Base-by-base conservation (phyloP, 2,113 vertebrate species). In the Thryonomys swinderianus region DNA sequence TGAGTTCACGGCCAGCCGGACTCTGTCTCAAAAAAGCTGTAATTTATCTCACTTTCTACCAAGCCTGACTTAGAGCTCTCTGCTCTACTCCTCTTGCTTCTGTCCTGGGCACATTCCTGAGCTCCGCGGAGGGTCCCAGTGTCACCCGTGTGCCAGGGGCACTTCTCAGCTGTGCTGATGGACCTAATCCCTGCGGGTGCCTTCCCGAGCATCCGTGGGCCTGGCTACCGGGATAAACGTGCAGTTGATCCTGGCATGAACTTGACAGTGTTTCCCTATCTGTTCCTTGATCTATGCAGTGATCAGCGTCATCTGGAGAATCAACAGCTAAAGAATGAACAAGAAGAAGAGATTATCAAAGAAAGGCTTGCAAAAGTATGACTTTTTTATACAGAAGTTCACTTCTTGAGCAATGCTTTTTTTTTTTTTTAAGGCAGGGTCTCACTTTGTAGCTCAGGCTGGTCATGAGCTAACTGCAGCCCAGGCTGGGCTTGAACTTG, bases 301-400 rank as follows among this genome's bases (percentile, higher is more conserved):
- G 91, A 91, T 69, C 96, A 96, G 93, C 98, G 95, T 90, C 69
- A 90, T 61, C 90, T 85, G 53, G 97, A 98, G 14, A 30, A 93
- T 74, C 95, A 97, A 7, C 97, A 96, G 5, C 88, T 98, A n/a
- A 98, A 95, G 83, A 97, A 78, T n/a, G 97, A 98, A 85, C 98
- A 97, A 76, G 98, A 99, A 94, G 98, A 98, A 71, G 99, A 99
- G 95, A 97, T 99, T 55, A 97, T 98, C 57, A 98, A 99, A 84
- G 99, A 99, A 93, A 98, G 98, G 96, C 96, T 97, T 81, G 98
- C 98, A 76, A 99, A 99, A 98, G 99, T 99, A 96, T 34, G 21
- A 30, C 57, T 61, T 86, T 89, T 20, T 51, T 62, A 81, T 12
- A 12, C 59, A 81, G 17, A 62, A 42, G 18, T 71, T 69, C 61